Evolutionary conservation across 2,113 vertebrate species (phyloP).

Genomic region (Chaenogobius annularis): DNA sequence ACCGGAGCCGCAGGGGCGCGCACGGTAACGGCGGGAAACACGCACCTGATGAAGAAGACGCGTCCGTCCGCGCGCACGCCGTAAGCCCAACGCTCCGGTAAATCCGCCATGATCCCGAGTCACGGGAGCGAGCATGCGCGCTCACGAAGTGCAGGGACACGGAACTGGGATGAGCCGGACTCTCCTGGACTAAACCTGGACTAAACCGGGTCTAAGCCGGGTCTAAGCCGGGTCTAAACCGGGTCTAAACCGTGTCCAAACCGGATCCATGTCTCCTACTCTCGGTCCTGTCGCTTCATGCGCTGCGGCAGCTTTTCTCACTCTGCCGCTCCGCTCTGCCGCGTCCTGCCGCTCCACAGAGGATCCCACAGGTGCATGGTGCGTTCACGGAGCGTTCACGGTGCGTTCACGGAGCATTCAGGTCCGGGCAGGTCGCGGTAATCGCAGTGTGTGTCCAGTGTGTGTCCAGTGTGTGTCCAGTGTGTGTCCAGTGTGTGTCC

Average conservation of each 20-base stretch:
- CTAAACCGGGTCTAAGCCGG: too few species aligned
- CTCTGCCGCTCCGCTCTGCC: neutral
- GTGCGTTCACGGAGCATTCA: neutral
- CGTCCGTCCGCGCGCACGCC: slow-evolving; percentile 88
- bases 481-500: too few species aligned
- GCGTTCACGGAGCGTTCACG: neutral
- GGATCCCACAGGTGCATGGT: neutral
- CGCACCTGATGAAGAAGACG: slow-evolving; percentile 93
- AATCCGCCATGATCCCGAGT: slow-evolving; percentile 86
- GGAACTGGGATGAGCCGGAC: neutral
- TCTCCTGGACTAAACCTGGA: neutral
- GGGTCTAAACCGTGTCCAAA: neutral
- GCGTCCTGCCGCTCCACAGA: too few species aligned
- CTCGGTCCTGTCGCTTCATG: neutral
- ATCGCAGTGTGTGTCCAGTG: too few species aligned
- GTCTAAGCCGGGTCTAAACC: too few species aligned
- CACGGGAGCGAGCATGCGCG: neutral
- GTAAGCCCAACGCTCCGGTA: slow-evolving; percentile 90
- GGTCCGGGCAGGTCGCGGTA: neutral
- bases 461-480: too few species aligned
- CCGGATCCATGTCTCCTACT: neutral
- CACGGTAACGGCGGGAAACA: slow-evolving; percentile 14
- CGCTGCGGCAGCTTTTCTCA: neutral
- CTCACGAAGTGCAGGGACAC: neutral
- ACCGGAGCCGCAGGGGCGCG: slow-evolving; percentile 27